phyloP scores from a whole-genome alignment of 2,113 vertebrate genomes.

The Brevimyrus niger region DNA sequence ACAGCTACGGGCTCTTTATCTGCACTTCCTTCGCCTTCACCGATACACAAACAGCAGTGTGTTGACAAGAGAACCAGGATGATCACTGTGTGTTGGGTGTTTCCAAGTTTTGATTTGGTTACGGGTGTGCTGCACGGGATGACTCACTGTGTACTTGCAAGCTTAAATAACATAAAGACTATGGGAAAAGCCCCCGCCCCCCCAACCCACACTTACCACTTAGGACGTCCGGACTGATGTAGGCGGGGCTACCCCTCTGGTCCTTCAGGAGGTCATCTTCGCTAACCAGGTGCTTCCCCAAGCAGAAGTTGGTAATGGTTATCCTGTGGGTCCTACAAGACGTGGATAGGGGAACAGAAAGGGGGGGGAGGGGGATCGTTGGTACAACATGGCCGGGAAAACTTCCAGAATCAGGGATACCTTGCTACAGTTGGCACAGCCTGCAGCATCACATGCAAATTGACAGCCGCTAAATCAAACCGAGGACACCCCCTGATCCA shows the following conservation, averaged over 20 bases:
- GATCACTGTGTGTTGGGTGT: neutral
- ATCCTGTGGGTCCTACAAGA: conserved; percentile 84
- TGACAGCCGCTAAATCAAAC: neutral
- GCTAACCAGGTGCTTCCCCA: conserved; percentile 96
- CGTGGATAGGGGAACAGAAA: neutral
- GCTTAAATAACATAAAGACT: neutral
- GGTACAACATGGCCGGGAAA: neutral
- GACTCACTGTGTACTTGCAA: neutral
- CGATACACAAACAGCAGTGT: neutral
- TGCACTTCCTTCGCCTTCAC: neutral
- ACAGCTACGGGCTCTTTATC: neutral
- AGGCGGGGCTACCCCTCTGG: conserved; percentile 96
- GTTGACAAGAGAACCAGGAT: conserved; percentile 8
- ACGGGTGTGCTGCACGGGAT: neutral
- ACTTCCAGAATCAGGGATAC: neutral
- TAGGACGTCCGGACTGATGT: conserved; percentile 95
- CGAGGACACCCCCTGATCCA: neutral
- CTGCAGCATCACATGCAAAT: neutral
- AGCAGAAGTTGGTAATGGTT: conserved; percentile 98
- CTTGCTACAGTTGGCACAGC: neutral
- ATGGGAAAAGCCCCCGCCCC: neutral
- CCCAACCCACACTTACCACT: conserved; percentile 66
- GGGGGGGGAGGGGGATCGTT: neutral
- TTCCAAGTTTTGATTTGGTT: neutral
- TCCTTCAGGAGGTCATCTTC: conserved; percentile 97